phyloP scores from a whole-genome alignment of 2,888 invertebrate species.

The Eucera pruinosa region DNA sequence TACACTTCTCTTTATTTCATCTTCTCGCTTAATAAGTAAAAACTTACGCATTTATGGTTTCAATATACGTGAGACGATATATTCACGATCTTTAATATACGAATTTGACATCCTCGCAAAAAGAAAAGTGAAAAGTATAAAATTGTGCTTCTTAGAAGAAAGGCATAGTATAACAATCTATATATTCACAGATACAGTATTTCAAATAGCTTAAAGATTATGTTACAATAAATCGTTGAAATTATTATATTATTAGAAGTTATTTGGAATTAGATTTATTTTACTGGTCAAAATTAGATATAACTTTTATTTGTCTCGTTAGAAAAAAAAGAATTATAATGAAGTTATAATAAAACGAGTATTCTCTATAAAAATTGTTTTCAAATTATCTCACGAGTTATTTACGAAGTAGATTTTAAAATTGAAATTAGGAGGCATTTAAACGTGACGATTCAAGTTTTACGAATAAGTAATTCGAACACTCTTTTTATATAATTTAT shows the following conservation, averaged over 20 bases:
- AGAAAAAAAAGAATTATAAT: neutral
- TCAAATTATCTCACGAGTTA: neutral
- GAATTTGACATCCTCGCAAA: too few species aligned
- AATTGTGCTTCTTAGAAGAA: neutral
- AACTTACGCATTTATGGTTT: too few species aligned
- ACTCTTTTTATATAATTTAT: neutral
- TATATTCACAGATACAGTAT: neutral
- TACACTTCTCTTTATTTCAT: too few species aligned
- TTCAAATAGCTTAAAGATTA: neutral
- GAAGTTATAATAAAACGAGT: neutral
- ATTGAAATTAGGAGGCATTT: neutral
- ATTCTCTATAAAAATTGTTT: neutral
- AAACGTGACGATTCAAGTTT: neutral
- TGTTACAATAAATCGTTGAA: neutral
- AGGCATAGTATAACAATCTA: neutral
- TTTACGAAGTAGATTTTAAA: neutral
- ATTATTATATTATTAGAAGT: neutral
- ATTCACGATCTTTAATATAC: too few species aligned
- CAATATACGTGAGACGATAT: too few species aligned
- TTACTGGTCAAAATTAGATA: too few species aligned
- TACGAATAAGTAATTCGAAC: neutral
- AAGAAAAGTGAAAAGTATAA: neutral
- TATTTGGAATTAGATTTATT: neutral
- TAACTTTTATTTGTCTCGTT: too few species aligned
- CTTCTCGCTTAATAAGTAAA: too few species aligned